Conservation (phyloP, 2,888 invertebrate genomes). For the Gymnoscelis rufifasciata region DNA sequence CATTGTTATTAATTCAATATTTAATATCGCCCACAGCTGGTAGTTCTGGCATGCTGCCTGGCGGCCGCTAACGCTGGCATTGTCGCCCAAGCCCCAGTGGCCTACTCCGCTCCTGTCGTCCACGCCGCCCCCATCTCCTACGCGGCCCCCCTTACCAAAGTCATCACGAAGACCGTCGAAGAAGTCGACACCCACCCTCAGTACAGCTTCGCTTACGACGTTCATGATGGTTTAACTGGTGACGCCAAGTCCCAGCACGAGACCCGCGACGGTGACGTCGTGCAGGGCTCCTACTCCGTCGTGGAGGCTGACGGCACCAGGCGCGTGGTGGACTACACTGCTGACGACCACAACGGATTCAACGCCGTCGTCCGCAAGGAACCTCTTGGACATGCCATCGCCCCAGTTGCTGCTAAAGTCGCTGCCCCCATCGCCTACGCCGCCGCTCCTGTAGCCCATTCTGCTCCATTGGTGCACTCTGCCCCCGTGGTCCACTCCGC, state of each 20-base stretch:
- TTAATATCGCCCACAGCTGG: conserved; percentile 40
- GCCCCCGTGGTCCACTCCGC: conserved; percentile 29
- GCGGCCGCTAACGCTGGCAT: conserved; percentile 56
- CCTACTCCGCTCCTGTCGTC: conserved; percentile 46
- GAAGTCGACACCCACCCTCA: conserved; percentile 57
- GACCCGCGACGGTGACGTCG: conserved; percentile 72
- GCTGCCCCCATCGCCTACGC: conserved; percentile 44
- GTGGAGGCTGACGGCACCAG: conserved; percentile 74
- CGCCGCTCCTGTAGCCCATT: conserved; percentile 33
- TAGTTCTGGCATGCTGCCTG: conserved; percentile 54
- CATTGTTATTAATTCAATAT: neutral
- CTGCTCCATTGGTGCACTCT: conserved; percentile 32
- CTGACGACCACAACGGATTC: conserved; percentile 70
- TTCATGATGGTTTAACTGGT: conserved; percentile 70
- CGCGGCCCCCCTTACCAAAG: conserved; percentile 38
- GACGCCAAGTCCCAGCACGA: conserved; percentile 74
- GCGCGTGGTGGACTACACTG: conserved; percentile 73
- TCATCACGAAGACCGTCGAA: conserved; percentile 43
- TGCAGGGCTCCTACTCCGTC: conserved; percentile 72
- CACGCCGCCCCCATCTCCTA: conserved; percentile 34
- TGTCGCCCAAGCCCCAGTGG: conserved; percentile 47
- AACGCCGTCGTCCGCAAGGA: conserved; percentile 73
- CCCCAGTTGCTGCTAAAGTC: conserved; percentile 28
- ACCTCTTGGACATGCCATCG: conserved; percentile 46
- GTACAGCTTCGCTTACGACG: conserved; percentile 74